A percentile compares a stretch with the other conserved stretches of the same genome.
phyloP scores from a whole-genome alignment of 1,140 invertebrate species.

The Zaprionus africanus region DNA sequence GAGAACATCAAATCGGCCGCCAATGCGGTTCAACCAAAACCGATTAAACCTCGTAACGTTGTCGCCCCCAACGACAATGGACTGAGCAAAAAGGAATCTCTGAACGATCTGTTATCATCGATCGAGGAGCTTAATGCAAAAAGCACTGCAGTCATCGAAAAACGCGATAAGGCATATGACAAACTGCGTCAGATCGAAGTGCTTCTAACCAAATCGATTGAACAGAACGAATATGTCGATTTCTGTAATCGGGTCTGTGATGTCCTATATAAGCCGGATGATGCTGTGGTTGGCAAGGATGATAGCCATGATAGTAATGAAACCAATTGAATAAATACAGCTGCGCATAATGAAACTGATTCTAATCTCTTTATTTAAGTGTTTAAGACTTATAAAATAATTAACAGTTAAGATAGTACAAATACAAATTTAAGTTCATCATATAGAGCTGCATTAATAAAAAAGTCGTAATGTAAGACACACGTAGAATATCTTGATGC shows the following conservation, averaged over 20 bases:
- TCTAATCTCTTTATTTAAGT: conserved; percentile 70
- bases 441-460: conserved; percentile 54
- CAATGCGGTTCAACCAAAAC: conserved; percentile 46
- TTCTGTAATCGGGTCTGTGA: conserved; percentile 62
- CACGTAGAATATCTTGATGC: conserved; percentile 65
- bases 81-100: neutral
- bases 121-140: conserved; percentile 34
- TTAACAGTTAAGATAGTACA: conserved; percentile 71
- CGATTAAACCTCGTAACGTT: conserved; percentile 42
- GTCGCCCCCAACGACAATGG: neutral
- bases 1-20: conserved; percentile 64
- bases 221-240: conserved; percentile 36
- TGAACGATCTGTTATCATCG: neutral
- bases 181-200: conserved; percentile 64
- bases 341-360: conserved; percentile 35
- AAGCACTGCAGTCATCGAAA: conserved; percentile 16
- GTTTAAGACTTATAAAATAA: conserved; percentile 68
- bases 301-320: conserved; percentile 8
- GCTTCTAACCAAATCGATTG: conserved; percentile 40
- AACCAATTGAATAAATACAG: neutral
- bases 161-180: conserved; percentile 53
- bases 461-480: conserved; percentile 67
- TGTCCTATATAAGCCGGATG: conserved; percentile 58
- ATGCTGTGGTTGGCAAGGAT: neutral
- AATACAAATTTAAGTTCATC: conserved; percentile 60